Percentiles rank a stretch among this genome's conserved stretches.
These are phyloP conservation scores for Ciona savignyi DNA, from an alignment of 23 tunicate species.

Conservation along the genomic window DNA sequence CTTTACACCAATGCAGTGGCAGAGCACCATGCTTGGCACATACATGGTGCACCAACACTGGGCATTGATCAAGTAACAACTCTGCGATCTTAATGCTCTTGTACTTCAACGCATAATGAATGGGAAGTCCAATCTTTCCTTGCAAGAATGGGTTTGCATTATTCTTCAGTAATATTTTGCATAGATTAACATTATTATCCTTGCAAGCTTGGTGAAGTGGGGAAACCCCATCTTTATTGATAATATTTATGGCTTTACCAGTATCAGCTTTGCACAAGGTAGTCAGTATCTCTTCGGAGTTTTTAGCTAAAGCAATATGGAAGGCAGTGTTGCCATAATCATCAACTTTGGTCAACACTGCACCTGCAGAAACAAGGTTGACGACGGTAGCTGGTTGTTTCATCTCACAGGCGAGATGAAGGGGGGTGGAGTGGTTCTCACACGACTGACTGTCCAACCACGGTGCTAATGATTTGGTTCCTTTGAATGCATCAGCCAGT, in stretches of 20 bases:
- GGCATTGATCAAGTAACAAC: conserved; percentile 32
- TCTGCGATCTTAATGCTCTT: conserved; percentile 8
- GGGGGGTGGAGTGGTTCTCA: conserved; percentile 60
- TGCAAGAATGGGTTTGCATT: conserved; percentile 29
- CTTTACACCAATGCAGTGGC: conserved; percentile 94
- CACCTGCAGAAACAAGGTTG: conserved; percentile 40
- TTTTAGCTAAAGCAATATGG: conserved; percentile 35
- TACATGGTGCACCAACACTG: conserved; percentile 10
- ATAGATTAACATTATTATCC: conserved; percentile 11
- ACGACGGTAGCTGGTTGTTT: conserved; percentile 5
- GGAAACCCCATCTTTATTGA: conserved; percentile 58
- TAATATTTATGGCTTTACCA: conserved; percentile 18
- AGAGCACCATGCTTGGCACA: conserved; percentile 69
- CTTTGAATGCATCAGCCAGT: conserved; percentile 17
- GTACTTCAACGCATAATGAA: conserved; percentile 79
- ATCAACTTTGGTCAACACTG: conserved; percentile 33
- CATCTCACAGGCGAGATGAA: conserved; percentile 67
- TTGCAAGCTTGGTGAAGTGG: conserved; percentile 63
- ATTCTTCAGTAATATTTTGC: conserved; percentile 23
- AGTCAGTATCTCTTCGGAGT: conserved; percentile 9
- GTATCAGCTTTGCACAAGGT: conserved; percentile 9
- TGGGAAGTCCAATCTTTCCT: conserved; percentile 51
- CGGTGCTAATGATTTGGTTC: conserved; percentile 1
- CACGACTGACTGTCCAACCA: conserved; percentile 67
- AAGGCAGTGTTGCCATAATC: conserved; percentile 64